Conservation (phyloP, 2,113 vertebrate species). For the Chaetorhynchus papuensis region DNA sequence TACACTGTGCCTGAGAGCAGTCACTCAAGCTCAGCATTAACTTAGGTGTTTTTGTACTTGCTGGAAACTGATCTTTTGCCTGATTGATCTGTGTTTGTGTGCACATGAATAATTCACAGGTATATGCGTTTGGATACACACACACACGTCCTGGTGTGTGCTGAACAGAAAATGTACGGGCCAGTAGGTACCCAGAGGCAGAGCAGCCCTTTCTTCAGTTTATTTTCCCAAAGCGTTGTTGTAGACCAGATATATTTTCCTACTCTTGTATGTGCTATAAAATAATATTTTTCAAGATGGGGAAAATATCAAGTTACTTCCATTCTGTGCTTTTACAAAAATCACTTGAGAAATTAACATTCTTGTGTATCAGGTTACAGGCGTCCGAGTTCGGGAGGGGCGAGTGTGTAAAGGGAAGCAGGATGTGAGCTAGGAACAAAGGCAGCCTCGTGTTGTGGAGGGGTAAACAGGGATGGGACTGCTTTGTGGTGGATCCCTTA, state of each 20-base stretch:
- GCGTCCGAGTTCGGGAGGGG: not conserved
- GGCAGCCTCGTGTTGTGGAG: not conserved
- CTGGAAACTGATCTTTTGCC: not conserved
- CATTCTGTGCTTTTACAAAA: not conserved
- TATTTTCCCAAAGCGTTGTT: not conserved
- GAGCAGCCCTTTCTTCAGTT: not conserved
- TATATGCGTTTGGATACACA: not conserved
- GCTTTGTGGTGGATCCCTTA: not conserved
- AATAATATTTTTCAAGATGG: slow-evolving; percentile 12
- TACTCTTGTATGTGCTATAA: not conserved
- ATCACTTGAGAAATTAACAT: slow-evolving; percentile 38
- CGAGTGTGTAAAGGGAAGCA: not conserved
- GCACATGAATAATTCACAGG: not conserved
- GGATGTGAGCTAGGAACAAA: slow-evolving; percentile 10
- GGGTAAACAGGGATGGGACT: not conserved
- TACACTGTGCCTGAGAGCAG: not conserved
- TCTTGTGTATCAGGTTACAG: slow-evolving; percentile 17
- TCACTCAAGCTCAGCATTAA: not conserved
- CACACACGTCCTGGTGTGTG: not conserved
- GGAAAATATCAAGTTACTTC: not conserved
- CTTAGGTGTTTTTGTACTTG: not conserved
- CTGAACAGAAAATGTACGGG: not conserved
- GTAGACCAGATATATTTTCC: not conserved
- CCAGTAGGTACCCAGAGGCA: not conserved
- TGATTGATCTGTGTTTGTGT: slow-evolving; percentile 4